Conservation (phyloP, 2,113 vertebrate genomes). For the Acrocephalus arundinaceus region DNA sequence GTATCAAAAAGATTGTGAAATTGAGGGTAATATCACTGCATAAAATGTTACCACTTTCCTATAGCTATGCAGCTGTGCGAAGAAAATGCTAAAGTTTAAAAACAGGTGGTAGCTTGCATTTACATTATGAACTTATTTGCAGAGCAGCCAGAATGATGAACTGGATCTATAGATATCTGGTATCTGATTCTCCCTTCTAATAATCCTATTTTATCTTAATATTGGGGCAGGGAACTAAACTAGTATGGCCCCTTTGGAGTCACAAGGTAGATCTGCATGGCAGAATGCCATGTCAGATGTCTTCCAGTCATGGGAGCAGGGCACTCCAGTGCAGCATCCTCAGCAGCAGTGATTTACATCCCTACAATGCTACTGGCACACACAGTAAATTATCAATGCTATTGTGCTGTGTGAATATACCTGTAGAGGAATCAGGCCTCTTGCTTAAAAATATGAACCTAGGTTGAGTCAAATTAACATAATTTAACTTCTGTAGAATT, state of each 20-base stretch:
- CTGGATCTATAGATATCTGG: background rate
- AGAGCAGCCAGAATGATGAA: background rate
- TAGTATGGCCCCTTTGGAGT: background rate
- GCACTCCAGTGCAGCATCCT: background rate
- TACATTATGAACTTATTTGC: background rate
- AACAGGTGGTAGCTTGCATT: background rate
- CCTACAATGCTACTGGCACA: background rate
- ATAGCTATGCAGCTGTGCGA: background rate
- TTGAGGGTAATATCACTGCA: background rate
- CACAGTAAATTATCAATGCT: background rate
- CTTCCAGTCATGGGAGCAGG: background rate
- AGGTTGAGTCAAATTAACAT: background rate
- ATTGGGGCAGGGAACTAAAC: background rate
- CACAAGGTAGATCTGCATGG: background rate
- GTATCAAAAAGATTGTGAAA: background rate
- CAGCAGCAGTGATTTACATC: background rate
- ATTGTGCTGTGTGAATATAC: background rate
- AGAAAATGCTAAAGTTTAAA: background rate
- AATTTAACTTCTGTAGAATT: background rate
- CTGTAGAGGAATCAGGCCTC: background rate
- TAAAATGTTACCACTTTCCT: background rate
- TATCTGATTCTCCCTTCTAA: background rate
- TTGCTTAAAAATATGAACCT: background rate
- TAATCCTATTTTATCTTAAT: background rate
- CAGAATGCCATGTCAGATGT: background rate